Base-by-base conservation (phyloP, 1,140 invertebrate species). In the Saccostrea glomerata region DNA sequence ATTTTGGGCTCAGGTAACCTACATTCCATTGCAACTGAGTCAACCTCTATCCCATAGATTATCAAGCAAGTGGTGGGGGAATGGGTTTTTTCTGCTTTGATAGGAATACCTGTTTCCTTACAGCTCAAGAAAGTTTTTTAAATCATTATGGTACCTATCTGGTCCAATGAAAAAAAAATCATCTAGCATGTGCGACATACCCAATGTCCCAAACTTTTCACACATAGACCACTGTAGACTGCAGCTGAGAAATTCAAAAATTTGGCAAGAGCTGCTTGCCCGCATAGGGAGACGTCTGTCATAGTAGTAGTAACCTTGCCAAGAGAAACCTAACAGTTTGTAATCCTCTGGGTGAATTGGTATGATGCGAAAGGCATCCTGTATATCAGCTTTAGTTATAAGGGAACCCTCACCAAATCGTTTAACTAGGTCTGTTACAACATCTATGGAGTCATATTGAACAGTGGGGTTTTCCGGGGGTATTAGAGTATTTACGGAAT, bases 141-240 rank as follows among this genome's bases (percentile, higher is more conserved):
- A 36, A 36, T 36, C 30, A 36, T 2, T 36, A 36, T 36, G 30
- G 30, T 2, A 36, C 30, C 30, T 36, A 36, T 36, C 2, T 36
- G 30, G 30, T 36, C 30, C 30, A 36, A 0, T 36, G 30, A 36
- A 36, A 36, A 36, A 36, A 36, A 36, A 90, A 86, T 90, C 90
- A 87, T 90, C 90, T 0, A 89, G 23, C 11, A 90, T 82, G 73
- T 90, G 90, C 0, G 82, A 86, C 77, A 89, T 89, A 70, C 84
- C 86, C 47, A 56, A 17, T 12, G 63, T 70, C 9, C 84, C 2
- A 20, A 82, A 86, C 36, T 85, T 84, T 1, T 23, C 40, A 20
- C 36, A 47, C 84, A 87, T 85, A 54, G 30, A 36, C 90, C 89
- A 91, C 55, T 90, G 85, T 20, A 91, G 30, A 66, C 73, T 83